A percentile compares a stretch with the other conserved stretches of the same genome.
These are phyloP conservation scores for Orthonychiurus folsomi DNA, from an alignment of 2,888 invertebrate genomes.

Conservation along the genomic window DNA sequence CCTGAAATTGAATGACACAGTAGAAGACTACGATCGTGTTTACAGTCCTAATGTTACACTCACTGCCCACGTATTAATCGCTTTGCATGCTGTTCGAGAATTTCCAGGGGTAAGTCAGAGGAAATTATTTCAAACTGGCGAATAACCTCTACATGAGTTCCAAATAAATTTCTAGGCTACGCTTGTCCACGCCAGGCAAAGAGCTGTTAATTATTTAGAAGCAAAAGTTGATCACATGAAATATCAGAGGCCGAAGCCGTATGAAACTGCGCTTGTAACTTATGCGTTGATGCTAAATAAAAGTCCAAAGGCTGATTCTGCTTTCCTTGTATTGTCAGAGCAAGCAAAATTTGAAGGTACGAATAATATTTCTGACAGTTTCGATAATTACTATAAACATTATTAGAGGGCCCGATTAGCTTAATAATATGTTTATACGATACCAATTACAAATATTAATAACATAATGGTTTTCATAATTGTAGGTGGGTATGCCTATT, in stretches of 20 bases:
- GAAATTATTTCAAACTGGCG: slow-evolving; percentile 16
- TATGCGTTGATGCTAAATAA: slow-evolving; percentile 75
- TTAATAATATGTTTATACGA: slow-evolving; percentile 6
- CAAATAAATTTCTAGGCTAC: slow-evolving; percentile 51
- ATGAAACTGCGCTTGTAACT: slow-evolving; percentile 78
- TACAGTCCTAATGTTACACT: slow-evolving; percentile 68
- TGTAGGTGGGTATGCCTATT: slow-evolving; percentile 68
- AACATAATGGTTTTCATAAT: slow-evolving; percentile 14
- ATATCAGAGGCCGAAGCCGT: slow-evolving; percentile 53
- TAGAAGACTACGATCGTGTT: slow-evolving; percentile 41
- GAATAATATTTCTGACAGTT: too few species aligned
- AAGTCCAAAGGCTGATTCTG: slow-evolving; percentile 75
- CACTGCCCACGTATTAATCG: slow-evolving; percentile 87
- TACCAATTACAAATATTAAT: slow-evolving; percentile 4
- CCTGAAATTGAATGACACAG: slow-evolving; percentile 71
- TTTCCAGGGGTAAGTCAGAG: slow-evolving; percentile 53
- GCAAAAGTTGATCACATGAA: slow-evolving; percentile 66
- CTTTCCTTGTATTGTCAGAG: slow-evolving; percentile 61
- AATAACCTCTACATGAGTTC: slow-evolving; percentile 8
- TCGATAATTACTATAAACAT: slow-evolving; percentile 5
- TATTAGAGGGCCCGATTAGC: too few species aligned
- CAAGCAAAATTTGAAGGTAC: slow-evolving; percentile 61
- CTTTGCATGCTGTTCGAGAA: slow-evolving; percentile 73
- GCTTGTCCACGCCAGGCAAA: slow-evolving; percentile 65
- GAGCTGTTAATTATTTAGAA: slow-evolving; percentile 71